Evolutionary conservation across 2,113 vertebrate species (phyloP), one percentile per base, ranked within the genome.

Genomic region (Engystomops pustulosus): DNA sequence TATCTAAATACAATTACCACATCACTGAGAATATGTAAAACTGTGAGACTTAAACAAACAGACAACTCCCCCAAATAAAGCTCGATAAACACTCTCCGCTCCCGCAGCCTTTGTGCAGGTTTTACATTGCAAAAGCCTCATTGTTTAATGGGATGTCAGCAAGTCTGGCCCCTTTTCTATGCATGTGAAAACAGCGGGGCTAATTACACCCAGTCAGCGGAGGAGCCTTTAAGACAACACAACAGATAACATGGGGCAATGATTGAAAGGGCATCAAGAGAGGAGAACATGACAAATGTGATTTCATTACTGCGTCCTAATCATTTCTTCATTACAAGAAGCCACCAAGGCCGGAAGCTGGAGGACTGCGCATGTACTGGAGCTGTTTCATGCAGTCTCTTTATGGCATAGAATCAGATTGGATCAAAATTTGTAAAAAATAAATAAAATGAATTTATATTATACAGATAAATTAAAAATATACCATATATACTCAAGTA

Each of bases 1-100:
- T 89, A 91, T 91, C 90, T 90, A 90, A 90, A 92, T 81, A 89
- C 90, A 92, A 92, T 92, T 92, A 92, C 88, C 91, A 89, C 89
- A 91, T 92, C 89, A 87, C 88, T 91, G 91, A 25, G 88, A 91
- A 92, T 89, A 90, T 72, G 89, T 70, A 88, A 90, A 90, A 88
- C 86, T 85, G 80, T 86, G 30, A 87, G 60, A 85, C 87, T 91
- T 92, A 91, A 92, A 88, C 90, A 92, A 92, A 92, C 91, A 92
- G 36, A 87, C 75, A 88, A 84, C 87, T 53, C 90, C 87, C 87
- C 81, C 81, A 84, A 78, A 76, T 69, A 30, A 78, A 51, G 55
- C 82, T 55, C 62, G 81, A 87, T 79, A 78, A 85, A 88, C 71
- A 15, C 86, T 89, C 72, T 2, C 81, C 85, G n/a, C n/a, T n/a